A percentile compares a stretch with the other conserved stretches of the same genome.
Evolutionary conservation across 2,797 vertebrate genomes (phyloP).

Genomic region (Carcharodon carcharias): DNA sequence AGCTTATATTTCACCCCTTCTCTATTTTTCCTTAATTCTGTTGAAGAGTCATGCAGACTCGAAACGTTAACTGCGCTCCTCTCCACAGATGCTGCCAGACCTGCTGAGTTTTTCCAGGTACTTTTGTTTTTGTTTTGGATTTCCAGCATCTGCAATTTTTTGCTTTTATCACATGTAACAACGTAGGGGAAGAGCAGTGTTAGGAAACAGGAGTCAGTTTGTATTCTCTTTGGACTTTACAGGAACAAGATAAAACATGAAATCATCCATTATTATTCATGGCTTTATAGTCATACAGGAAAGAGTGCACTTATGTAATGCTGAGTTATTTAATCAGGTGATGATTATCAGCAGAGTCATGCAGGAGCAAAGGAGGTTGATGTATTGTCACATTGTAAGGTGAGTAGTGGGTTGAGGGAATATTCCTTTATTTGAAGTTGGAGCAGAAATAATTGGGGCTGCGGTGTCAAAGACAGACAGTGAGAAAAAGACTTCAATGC

Average conservation of each 20-base stretch:
- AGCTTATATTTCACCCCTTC: too few relatives aligned
- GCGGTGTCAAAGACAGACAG: background rate
- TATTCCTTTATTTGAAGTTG: background rate
- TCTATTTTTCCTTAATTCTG: too few relatives aligned
- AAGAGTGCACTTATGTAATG: background rate
- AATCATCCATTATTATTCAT: background rate
- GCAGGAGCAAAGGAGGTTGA: background rate
- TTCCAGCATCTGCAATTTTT: too few relatives aligned
- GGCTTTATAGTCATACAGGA: background rate
- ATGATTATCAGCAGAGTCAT: background rate
- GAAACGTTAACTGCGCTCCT: too few relatives aligned
- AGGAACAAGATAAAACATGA: background rate
- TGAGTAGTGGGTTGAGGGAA: background rate
- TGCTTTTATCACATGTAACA: too few relatives aligned
- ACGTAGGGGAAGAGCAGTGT: background rate
- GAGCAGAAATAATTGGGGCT: background rate
- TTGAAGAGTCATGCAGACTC: too few relatives aligned
- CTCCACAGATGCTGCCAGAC: too few relatives aligned
- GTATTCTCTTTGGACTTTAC: background rate
- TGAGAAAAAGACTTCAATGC: background rate
- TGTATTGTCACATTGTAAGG: background rate
- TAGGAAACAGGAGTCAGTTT: background rate
- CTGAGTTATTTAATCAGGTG: background rate
- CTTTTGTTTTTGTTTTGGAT: too few relatives aligned
- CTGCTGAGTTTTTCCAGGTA: too few relatives aligned